Conservation (phyloP, 2,113 vertebrate species). For the Tinamus guttatus region DNA sequence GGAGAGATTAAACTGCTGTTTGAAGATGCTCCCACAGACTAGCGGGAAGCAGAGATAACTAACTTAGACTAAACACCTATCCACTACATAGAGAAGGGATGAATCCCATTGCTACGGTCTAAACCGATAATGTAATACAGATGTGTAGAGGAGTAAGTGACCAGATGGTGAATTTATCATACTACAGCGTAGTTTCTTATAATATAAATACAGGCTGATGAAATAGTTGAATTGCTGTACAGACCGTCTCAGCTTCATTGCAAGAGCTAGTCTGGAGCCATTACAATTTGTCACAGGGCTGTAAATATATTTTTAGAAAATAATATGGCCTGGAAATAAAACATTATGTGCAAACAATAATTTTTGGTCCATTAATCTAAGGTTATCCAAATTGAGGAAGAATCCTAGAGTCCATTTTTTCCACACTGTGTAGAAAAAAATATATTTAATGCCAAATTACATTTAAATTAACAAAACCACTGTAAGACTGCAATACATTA, state of each 20-base stretch:
- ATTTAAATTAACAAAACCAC: constrained; percentile 33
- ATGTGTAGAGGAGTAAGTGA: not conserved
- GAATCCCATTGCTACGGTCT: not conserved
- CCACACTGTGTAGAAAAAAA: not conserved
- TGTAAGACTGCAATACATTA: not conserved
- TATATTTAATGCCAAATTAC: constrained; percentile 15
- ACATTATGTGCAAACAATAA: not conserved
- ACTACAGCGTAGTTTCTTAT: not conserved
- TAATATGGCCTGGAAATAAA: constrained; percentile 32
- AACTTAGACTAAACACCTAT: constrained; percentile 11
- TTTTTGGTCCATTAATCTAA: constrained; percentile 45
- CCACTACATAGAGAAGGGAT: not conserved
- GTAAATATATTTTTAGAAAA: constrained; percentile 32
- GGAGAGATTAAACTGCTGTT: not conserved
- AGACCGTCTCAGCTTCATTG: constrained; percentile 10
- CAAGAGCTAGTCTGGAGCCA: constrained; percentile 21
- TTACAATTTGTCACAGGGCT: constrained; percentile 12
- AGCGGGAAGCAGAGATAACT: not conserved
- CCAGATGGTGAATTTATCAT: constrained; percentile 40
- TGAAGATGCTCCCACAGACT: not conserved
- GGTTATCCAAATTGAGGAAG: constrained; percentile 5
- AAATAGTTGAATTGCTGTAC: constrained; percentile 33
- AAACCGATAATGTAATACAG: not conserved
- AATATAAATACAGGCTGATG: constrained; percentile 24
- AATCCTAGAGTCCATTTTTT: not conserved